Conservation (phyloP, 2,113 vertebrate genomes). For the Naja naja region DNA sequence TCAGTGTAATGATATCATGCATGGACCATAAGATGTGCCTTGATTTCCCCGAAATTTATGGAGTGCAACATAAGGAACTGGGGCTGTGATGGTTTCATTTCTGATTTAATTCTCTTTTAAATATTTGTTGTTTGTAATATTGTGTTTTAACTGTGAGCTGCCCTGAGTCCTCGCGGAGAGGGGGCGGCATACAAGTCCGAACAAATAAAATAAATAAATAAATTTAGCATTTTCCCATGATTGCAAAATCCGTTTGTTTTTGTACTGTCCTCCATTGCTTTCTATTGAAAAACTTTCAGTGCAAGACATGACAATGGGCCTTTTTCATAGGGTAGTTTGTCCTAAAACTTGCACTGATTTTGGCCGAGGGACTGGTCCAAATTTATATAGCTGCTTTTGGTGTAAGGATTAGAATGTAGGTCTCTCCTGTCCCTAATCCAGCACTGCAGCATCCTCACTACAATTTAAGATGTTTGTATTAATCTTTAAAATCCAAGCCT, state of each 20-base stretch:
- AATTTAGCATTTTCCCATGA: too few species aligned
- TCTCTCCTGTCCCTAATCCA: neutral
- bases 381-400: neutral
- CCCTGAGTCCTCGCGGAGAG: too few species aligned
- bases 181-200: too few species aligned
- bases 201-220: too few species aligned
- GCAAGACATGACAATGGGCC: neutral
- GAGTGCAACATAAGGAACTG: neutral
- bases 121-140: too few species aligned
- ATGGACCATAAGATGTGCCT: neutral
- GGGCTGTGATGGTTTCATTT: neutral
- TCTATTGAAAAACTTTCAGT: too few species aligned
- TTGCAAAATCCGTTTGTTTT: neutral
- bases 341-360: neutral
- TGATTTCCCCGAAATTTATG: neutral
- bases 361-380: neutral
- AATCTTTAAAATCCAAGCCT: neutral
- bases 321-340: neutral
- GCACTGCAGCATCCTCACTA: neutral
- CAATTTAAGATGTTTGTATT: neutral
- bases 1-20: too few species aligned
- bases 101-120: too few species aligned
- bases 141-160: too few species aligned
- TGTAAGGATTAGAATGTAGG: neutral
- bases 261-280: neutral